phyloP scores from a whole-genome alignment of 2,113 vertebrate species.

The Muntiacus muntjak region DNA sequence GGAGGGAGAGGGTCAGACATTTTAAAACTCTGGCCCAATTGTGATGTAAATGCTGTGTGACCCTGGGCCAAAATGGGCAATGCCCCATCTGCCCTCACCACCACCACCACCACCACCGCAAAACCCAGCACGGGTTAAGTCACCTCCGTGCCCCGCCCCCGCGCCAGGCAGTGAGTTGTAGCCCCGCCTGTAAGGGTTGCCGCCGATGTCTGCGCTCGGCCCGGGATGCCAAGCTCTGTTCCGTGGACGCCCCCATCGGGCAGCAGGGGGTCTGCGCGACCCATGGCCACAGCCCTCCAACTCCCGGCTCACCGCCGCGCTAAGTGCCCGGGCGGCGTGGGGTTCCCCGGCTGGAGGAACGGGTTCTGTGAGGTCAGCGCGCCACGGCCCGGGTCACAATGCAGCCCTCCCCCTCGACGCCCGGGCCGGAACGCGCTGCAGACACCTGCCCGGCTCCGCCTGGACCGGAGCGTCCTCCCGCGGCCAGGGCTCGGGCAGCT shows the following conservation, averaged over 20 bases:
- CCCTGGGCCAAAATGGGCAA: slow-evolving; percentile 54
- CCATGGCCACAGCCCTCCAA: background rate
- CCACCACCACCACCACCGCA: background rate
- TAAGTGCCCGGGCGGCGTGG: background rate
- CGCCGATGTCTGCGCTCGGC: background rate
- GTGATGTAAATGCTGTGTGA: slow-evolving; percentile 73
- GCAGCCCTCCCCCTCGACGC: slow-evolving; percentile 42
- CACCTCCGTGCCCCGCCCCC: background rate
- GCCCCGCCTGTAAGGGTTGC: background rate
- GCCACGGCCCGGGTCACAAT: slow-evolving; percentile 58
- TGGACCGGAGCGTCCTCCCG: slow-evolving; percentile 62
- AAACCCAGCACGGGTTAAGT: background rate
- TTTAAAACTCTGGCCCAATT: slow-evolving; percentile 63
- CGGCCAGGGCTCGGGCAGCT: slow-evolving; percentile 64
- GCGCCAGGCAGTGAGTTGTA: background rate
- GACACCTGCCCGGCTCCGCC: slow-evolving; percentile 69
- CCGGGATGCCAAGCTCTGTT: background rate
- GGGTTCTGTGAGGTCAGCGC: slow-evolving; percentile 67
- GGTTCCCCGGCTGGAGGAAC: slow-evolving; percentile 27
- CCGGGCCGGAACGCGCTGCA: background rate
- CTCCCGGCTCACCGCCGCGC: background rate
- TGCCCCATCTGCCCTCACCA: background rate
- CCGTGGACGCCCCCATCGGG: background rate
- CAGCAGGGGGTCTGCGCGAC: background rate
- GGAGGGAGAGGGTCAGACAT: slow-evolving; percentile 57